Evolutionary conservation across 2,113 vertebrate genomes (phyloP).

Genomic region (Stomatorhinus ivindoensis): DNA sequence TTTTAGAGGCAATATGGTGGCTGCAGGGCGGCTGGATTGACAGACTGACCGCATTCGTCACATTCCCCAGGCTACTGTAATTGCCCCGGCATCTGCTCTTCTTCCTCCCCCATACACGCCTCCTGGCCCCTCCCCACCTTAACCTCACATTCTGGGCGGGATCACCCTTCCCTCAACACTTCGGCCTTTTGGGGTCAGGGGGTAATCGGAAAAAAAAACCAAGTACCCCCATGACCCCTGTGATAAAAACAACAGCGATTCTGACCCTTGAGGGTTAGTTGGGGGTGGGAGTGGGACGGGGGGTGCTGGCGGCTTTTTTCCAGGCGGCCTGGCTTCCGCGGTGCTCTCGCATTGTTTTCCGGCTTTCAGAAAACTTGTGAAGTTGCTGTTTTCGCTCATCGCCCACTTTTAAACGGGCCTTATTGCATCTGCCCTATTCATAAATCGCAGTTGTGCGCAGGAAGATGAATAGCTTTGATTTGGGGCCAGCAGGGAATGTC

Average conservation of each 20-base stretch:
- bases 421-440: background rate
- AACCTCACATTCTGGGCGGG: constrained; percentile 27
- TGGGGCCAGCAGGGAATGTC: background rate
- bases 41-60: constrained; percentile 69
- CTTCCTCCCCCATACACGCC: constrained; percentile 47
- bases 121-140: constrained; percentile 14
- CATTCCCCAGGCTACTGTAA: constrained; percentile 63
- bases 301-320: background rate
- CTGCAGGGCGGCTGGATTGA: constrained; percentile 60
- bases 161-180: constrained; percentile 48
- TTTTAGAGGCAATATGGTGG: constrained; percentile 60
- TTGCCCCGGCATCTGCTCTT: constrained; percentile 67
- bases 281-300: background rate
- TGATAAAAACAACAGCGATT: constrained; percentile 45
- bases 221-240: constrained; percentile 42
- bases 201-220: constrained; percentile 50
- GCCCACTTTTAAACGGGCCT: background rate
- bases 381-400: background rate
- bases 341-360: constrained; percentile 16
- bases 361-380: background rate
- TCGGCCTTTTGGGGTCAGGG: constrained; percentile 49
- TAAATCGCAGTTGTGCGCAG: background rate
- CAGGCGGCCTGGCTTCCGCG: constrained; percentile 36
- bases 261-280: background rate
- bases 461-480: background rate